Percentiles rank a stretch among this genome's conserved stretches.
phyloP scores from a whole-genome alignment of 1,140 invertebrate species.

The Palaemon carinicauda region DNA sequence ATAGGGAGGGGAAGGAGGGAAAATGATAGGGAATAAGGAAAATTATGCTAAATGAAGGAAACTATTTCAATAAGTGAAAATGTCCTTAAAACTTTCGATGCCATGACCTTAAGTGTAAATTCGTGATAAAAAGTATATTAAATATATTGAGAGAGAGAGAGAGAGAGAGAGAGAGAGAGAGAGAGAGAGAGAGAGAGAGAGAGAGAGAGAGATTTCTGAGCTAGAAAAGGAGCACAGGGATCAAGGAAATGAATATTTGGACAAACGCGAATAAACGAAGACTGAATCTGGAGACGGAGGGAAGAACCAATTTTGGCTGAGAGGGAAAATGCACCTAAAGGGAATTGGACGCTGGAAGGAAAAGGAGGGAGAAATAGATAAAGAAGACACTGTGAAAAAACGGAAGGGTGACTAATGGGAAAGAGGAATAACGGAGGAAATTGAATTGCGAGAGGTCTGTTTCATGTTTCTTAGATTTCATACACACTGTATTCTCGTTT shows the following conservation, averaged over 20 bases:
- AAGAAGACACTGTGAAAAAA: neutral
- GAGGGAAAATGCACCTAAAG: neutral
- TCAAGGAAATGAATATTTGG: neutral
- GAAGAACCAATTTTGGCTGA: neutral
- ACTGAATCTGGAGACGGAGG: neutral
- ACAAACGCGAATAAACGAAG: neutral
- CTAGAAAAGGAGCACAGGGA: neutral
- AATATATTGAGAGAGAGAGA: neutral
- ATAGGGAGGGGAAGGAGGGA: neutral
- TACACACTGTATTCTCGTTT: no score
- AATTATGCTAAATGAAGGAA: no score
- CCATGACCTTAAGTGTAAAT: neutral
- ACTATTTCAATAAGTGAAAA: neutral
- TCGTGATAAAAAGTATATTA: neutral
- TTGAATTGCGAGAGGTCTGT: neutral
- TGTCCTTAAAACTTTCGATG: no score
- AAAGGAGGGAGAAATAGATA: neutral
- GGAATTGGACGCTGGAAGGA: no score
- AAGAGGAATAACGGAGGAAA: neutral
- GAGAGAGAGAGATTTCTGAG: neutral
- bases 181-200: neutral
- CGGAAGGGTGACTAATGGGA: neutral
- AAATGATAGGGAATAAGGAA: neutral
- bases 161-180: neutral
- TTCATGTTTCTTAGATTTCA: no score